Percentiles rank a stretch among this genome's conserved stretches.
phyloP scores from a whole-genome alignment of 2,888 invertebrate species.

The Neoaliturus tenellus region DNA sequence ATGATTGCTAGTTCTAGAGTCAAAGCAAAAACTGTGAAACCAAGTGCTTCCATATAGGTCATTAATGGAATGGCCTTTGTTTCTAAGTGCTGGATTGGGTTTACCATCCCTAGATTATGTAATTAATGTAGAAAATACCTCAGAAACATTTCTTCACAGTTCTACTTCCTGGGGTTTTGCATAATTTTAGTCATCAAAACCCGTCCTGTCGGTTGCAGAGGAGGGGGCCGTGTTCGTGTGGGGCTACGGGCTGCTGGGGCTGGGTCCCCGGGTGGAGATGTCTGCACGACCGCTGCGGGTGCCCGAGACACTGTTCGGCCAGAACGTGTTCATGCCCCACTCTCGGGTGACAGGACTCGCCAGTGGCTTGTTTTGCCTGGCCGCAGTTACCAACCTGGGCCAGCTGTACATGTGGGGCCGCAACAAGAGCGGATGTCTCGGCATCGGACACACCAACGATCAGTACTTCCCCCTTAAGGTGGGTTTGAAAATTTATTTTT shows the following conservation, averaged over 20 bases:
- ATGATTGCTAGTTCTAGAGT: too few relatives aligned
- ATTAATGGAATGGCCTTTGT: too few relatives aligned
- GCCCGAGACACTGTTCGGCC: slow-evolving; percentile 89
- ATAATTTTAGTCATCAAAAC: too few relatives aligned
- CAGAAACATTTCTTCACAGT: too few relatives aligned
- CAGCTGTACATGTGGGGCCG: slow-evolving; percentile 96
- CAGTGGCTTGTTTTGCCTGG: slow-evolving; percentile 86
- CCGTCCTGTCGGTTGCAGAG: slow-evolving; percentile 74
- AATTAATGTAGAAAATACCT: too few relatives aligned
- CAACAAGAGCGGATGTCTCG: slow-evolving; percentile 89
- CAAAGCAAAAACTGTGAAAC: too few relatives aligned
- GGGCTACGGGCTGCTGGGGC: slow-evolving; percentile 95
- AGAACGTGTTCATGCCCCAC: slow-evolving; percentile 87
- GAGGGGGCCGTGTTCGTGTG: slow-evolving; percentile 91
- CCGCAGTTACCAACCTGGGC: slow-evolving; percentile 88
- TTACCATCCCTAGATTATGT: too few relatives aligned
- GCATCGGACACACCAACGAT: slow-evolving; percentile 86
- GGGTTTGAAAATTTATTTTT: slow-evolving; percentile 31
- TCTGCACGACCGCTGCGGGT: slow-evolving; percentile 82
- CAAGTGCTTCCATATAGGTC: too few relatives aligned
- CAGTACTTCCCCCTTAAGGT: slow-evolving; percentile 93
- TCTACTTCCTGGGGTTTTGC: too few relatives aligned
- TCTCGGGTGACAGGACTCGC: slow-evolving; percentile 79
- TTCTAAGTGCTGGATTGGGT: too few relatives aligned
- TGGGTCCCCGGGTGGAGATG: slow-evolving; percentile 86